phyloP scores from a whole-genome alignment of 2,888 invertebrate species.

The Volucella inflata region DNA sequence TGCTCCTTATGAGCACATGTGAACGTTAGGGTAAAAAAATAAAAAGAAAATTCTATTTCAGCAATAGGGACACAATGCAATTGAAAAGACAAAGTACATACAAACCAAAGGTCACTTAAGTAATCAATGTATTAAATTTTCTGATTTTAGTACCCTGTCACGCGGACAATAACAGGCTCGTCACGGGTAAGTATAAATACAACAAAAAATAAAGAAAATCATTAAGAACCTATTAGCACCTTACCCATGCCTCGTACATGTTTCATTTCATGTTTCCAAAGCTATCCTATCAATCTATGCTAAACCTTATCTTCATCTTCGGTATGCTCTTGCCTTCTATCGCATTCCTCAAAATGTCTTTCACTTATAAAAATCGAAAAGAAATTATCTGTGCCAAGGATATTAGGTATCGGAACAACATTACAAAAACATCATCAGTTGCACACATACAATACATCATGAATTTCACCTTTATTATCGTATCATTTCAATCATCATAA shows the following conservation, averaged over 20 bases:
- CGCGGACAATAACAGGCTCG: constrained; percentile 58
- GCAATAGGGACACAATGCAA: too few relatives aligned
- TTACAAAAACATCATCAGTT: constrained; percentile 21
- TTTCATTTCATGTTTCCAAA: constrained; percentile 20
- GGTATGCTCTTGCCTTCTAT: constrained; percentile 39
- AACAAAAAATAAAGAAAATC: neutral
- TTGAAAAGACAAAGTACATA: too few relatives aligned
- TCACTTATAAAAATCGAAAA: constrained; percentile 9
- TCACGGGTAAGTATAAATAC: constrained; percentile 63
- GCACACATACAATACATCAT: constrained; percentile 28
- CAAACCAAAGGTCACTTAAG: too few relatives aligned
- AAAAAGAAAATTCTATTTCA: too few relatives aligned
- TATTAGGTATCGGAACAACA: constrained; percentile 13
- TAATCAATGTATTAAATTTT: neutral
- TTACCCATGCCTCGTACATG: neutral
- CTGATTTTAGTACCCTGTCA: constrained; percentile 68
- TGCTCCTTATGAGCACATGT: too few relatives aligned
- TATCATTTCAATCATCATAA: constrained; percentile 36
- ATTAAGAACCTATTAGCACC: neutral
- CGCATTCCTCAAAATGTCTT: constrained; percentile 30
- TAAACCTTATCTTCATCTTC: neutral
- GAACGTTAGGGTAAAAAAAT: too few relatives aligned
- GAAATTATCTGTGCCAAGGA: too few relatives aligned
- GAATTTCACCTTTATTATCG: constrained; percentile 12
- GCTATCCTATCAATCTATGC: constrained; percentile 5